A percentile compares a stretch with the other conserved stretches of the same genome.
Conservation (phyloP, 2,113 vertebrate genomes). For the Octodon degus region DNA sequence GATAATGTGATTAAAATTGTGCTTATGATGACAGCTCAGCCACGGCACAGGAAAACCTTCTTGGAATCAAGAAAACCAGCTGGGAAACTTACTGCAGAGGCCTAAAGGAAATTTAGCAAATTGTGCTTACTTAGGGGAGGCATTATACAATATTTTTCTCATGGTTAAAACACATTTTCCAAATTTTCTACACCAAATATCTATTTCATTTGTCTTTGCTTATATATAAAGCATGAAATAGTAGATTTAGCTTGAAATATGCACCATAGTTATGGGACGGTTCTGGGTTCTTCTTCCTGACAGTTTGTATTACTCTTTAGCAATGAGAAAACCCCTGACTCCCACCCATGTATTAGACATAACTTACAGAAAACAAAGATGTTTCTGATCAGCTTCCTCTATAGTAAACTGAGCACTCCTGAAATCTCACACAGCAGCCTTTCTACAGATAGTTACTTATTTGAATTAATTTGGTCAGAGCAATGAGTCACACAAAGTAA, state of each 20-base stretch:
- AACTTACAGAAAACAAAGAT: slow-evolving; percentile 49
- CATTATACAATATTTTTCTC: not conserved
- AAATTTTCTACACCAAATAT: not conserved
- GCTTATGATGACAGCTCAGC: not conserved
- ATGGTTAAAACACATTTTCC: slow-evolving; percentile 41
- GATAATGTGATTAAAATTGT: not conserved
- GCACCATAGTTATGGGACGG: not conserved
- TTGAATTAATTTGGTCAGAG: slow-evolving; percentile 50
- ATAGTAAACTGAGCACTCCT: slow-evolving; percentile 2
- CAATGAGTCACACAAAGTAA: not conserved
- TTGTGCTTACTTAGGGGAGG: not conserved
- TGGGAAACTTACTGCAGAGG: not conserved
- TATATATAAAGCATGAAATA: slow-evolving; percentile 36
- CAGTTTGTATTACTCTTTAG: not conserved
- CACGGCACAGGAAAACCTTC: not conserved
- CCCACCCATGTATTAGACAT: not conserved
- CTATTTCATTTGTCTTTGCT: slow-evolving; percentile 7
- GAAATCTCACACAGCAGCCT: slow-evolving; percentile 14
- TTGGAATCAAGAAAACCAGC: not conserved
- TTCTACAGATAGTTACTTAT: slow-evolving; percentile 39
- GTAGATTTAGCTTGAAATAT: slow-evolving; percentile 15
- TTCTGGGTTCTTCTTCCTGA: slow-evolving; percentile 42
- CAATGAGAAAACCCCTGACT: not conserved
- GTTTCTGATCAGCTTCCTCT: not conserved
- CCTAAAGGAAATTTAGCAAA: not conserved